phyloP scores from a whole-genome alignment of 2,797 vertebrate genomes.

The Sebastes diploproa region DNA sequence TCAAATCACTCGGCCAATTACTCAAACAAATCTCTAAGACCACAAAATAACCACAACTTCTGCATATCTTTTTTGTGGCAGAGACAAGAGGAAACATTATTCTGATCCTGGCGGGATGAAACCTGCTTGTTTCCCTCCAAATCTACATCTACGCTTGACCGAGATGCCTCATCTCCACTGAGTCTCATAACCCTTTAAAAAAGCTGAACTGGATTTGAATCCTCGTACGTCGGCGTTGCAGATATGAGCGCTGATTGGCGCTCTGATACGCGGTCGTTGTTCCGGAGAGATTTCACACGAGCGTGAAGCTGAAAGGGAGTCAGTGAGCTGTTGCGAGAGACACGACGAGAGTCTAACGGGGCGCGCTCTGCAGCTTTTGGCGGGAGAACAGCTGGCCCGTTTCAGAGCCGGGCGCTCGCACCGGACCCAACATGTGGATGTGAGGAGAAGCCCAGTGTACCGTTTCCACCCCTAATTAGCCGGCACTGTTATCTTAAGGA shows the following conservation, averaged over 20 bases:
- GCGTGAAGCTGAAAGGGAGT: constrained; percentile 49
- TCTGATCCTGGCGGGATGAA: not conserved
- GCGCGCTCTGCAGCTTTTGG: constrained; percentile 35
- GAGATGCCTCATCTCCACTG: constrained; percentile 23
- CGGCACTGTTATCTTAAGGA: constrained; percentile 62
- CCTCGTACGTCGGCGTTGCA: constrained; percentile 1
- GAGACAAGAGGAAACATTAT: constrained; percentile 27
- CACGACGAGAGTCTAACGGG: constrained; percentile 12
- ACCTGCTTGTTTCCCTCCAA: constrained; percentile 11
- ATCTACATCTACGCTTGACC: constrained; percentile 18
- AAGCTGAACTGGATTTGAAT: constrained; percentile 7
- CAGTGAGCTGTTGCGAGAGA: constrained; percentile 41
- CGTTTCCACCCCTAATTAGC: constrained; percentile 68
- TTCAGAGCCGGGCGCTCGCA: constrained; percentile 24
- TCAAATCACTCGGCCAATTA: not conserved
- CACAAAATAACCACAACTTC: not conserved
- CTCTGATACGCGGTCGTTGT: constrained; percentile 30
- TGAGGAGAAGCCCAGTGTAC: constrained; percentile 53
- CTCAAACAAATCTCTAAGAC: constrained; percentile 8
- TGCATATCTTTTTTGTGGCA: constrained; percentile 4
- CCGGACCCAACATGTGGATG: constrained; percentile 58
- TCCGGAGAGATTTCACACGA: constrained; percentile 63
- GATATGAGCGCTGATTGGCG: constrained; percentile 33
- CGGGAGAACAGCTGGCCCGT: constrained; percentile 56
- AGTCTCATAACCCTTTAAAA: constrained; percentile 19